Base-by-base conservation (phyloP, 2,888 invertebrate genomes). In the Criorhina ranunculi region DNA sequence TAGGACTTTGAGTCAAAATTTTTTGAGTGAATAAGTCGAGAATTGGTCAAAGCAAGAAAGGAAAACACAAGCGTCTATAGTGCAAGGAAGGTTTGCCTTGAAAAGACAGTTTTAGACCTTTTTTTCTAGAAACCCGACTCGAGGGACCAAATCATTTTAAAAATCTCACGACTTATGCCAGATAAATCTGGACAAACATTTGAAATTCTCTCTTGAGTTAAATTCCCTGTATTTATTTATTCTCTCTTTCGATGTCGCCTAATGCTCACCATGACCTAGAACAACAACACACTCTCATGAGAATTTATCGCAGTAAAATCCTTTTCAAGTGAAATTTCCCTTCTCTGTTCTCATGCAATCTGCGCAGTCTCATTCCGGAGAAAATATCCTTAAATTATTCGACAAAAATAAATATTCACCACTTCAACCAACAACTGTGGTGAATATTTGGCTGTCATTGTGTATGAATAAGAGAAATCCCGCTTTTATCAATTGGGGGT, bases 261-360 rank as follows among this genome's bases (percentile, higher is more conserved):
- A 12, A 12, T 42, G 5, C 40, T 31, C 60, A 11, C 15, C 66
- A 24, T 44, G 67, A 67, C 67, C 67, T 69, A 44, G 42, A 69
- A n/a, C 67, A 69, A n/a, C 67, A 60, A 60, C 5, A 42, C 5
- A 9, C 15, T 60, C 60, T 42, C 44, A 15, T 60, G 29, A 15
- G 29, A 29, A 5, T 2, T 15, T 7, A 31, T 51, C 2, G n/a
- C 11, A 29, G 6, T 42, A 3, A 3, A 0, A 19, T 11, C 37
- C 0, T n/a, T n/a, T n/a, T 40, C 12, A n/a, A 59, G 19, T 8
- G 24, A 29, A 40, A 40, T 31, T 24, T 40, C 40, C 37, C 8
- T 15, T 42, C 6, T 24, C 29, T 5, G 11, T 29, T 60, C 2
- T 12, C 29, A n/a, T 24, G 4, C 29, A 12, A 1, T 1, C 12